Evolutionary conservation across 2,113 vertebrate species (phyloP), one percentile per base, ranked within the genome.

Genomic region (Amblyopsis rosae): DNA sequence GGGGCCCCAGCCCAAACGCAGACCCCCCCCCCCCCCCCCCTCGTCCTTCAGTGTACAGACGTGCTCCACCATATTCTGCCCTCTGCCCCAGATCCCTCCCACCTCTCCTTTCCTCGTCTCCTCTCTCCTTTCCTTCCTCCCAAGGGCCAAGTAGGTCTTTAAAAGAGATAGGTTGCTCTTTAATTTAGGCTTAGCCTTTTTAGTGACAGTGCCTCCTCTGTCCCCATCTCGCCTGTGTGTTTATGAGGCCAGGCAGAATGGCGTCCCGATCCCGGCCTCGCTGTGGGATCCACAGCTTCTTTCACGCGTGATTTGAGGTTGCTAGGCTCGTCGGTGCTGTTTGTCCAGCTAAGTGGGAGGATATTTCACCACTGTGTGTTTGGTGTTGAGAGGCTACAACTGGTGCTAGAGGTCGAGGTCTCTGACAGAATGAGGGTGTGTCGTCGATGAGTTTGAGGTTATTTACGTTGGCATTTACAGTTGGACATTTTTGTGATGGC

Each of bases 21-120:
- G n/a, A n/a, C n/a, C n/a, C n/a, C n/a, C n/a, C n/a, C n/a, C n/a
- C n/a, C n/a, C n/a, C n/a, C n/a, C n/a, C n/a, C n/a, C n/a, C n/a
- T n/a, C n/a, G n/a, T n/a, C n/a, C n/a, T n/a, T n/a, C n/a, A n/a
- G 86, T 82, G 83, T 88, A 82, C 86, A 91, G 87, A 90, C 87
- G 69, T 84, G 86, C 88, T 56, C 87, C 90, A 67, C 85, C 88
- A 89, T 91, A 92, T 93, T 93, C 92, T 92, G 91, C 90, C 90
- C 92, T 91, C 90, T 93, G 90, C 86, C 87, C 90, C 88, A 91
- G 84, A 91, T 90, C 85, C 82, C 82, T 72, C 55, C 51, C 55
- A 17, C 64, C 12, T 45, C 26, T 9, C 41, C 50, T 62, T 56
- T 66, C 47, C 16, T 61, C 32, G 50, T 16, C 50, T 32, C 3